Evolutionary conservation across 2,113 vertebrate genomes (phyloP), one percentile per base, ranked within the genome.

Genomic region (Nibea albiflora): DNA sequence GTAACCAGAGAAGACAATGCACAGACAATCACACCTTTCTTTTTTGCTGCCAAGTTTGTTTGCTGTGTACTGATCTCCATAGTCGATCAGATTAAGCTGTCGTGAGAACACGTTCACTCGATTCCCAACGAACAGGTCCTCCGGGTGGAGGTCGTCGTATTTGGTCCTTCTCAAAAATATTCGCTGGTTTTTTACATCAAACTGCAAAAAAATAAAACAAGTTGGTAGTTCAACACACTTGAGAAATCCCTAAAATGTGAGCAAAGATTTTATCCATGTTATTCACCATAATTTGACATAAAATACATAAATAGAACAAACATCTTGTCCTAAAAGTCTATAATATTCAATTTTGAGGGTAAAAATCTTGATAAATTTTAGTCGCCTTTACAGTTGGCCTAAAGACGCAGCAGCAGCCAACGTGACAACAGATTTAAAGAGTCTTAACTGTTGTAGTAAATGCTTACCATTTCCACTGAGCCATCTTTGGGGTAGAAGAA

Each of bases 111-210:
- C 68, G 3, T 94, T 97, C 44, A 99, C 95, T 70, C 95, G 97
- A 89, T 96, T 98, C 84, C 98, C 98, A 68, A 99, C 92, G 47
- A 97, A 99, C 42, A 99, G 92, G 90, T 98, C 97, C 86, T 98
- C 96, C 2, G 93, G 89, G 42, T 93, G 94, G 12, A 99, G 71
- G n/a, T 92, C 92, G 0, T 97, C 95, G 42, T 97, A 98, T 84
- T 92, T 96, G 47, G 96, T 98, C 81, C 96, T 92, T 76, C 95
- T 96, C 85, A 98, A 88, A 85, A 99, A 99, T 20, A 90, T 94
- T 19, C 96, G 95, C 50, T 94, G 98, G 86, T 97, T 98, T 92
- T 99, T 99, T 47, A 98, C 87, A 19, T 99, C 98, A 83, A 96
- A 97, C 98, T 99, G 89, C 50, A 87, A 83, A 58, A 81, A 72